Evolutionary conservation across 2,888 invertebrate species (phyloP), one percentile per base, ranked within the genome.

Genomic region (Erannis defoliaria): DNA sequence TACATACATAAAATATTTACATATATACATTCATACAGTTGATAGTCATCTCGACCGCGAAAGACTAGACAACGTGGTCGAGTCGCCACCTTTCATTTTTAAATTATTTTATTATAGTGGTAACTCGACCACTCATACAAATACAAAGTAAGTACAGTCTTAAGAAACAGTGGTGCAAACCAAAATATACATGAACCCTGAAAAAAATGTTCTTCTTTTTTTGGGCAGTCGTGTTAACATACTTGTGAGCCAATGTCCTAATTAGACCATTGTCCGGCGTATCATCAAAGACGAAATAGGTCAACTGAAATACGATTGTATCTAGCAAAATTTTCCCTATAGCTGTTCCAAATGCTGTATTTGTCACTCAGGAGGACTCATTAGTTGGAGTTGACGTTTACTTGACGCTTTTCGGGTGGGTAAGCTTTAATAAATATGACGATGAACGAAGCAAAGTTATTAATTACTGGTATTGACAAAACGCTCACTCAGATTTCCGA

Each of bases 341-440:
- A 73, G 75, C 71, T 68, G 75, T 76, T 77, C 78, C 80, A 77
- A 86, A 86, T 81, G 79, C 82, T 81, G 83, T 89, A 90, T 91
- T 90, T 90, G 89, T 91, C 90, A 90, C 87, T 80, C 78, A n/a
- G 78, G 77, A 88, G 80, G 80, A 82, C 84, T 90, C 90, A 90
- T 92, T 92, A 89, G 90, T 87, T 82, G 78, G 79, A 85, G 85
- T 80, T 89, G 90, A 91, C 90, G 88, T 89, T 85, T 89, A 90
- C 90, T 90, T 88, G 90, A 91, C 84, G 81, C 85, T 83, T 82
- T 79, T 82, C 81, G 83, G 74, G 74, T 85, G 78, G 75, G 82
- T 84, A 82, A 88, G 90, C 87, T 89, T 86, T 87, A 85, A 90
- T 90, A 87, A 90, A 89, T 89, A 85, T 85, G 86, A 88, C 85